Evolutionary conservation across 2,113 vertebrate genomes (phyloP).

Genomic region (Calypte anna): DNA sequence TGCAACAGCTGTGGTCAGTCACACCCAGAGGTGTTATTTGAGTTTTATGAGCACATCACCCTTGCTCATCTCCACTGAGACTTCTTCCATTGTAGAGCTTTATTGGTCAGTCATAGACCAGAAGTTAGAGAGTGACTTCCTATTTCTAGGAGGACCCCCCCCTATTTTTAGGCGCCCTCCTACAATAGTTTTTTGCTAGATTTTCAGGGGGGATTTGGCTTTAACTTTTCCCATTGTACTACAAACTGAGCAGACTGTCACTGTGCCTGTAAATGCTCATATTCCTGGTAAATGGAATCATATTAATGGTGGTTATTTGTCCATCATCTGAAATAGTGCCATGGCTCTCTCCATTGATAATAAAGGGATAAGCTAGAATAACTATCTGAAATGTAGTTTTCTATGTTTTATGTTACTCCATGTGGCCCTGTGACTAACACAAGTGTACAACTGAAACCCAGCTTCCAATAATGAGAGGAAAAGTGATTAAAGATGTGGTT

Average conservation of each 20-base stretch:
- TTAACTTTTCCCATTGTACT: neutral
- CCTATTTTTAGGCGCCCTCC: neutral
- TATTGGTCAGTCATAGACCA: neutral
- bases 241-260: neutral
- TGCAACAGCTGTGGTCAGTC: neutral
- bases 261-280: neutral
- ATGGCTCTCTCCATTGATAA: neutral
- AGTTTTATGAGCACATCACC: rapidly evolving
- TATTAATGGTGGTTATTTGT: neutral
- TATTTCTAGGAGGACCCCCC: neutral
- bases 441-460: neutral
- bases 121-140: neutral
- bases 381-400: neutral
- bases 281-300: neutral
- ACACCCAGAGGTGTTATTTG: neutral
- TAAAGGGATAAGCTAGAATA: neutral
- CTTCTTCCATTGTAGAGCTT: neutral
- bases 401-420: neutral
- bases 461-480: neutral
- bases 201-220: neutral
- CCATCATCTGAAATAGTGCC: neutral
- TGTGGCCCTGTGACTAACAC: neutral
- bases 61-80: neutral
- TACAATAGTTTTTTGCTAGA: neutral
- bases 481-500: neutral